phyloP scores from a whole-genome alignment of 2,888 invertebrate species.

The Lasioglossum calceatum region DNA sequence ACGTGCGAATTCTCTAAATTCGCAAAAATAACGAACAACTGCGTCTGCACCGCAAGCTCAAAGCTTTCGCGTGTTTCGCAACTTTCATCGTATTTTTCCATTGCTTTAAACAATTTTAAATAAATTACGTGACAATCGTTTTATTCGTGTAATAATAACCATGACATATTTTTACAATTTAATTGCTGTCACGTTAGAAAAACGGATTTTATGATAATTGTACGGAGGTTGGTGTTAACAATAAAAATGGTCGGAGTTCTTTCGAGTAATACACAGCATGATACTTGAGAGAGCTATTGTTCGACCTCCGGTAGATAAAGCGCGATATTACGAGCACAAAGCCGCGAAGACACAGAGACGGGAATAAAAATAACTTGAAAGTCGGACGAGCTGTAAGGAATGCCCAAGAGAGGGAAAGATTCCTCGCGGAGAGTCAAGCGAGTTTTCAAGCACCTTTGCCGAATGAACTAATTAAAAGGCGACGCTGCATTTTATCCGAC shows the following conservation, averaged over 20 bases:
- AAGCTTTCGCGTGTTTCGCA: not conserved
- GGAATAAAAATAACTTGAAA: slow-evolving; percentile 1
- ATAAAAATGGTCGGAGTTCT: not conserved
- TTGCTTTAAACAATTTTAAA: not conserved
- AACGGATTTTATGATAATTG: not conserved
- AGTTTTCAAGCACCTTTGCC: slow-evolving; percentile 4
- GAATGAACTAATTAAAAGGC: slow-evolving; percentile 13
- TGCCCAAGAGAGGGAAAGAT: not conserved
- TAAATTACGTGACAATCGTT: not conserved
- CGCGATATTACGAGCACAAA: not conserved
- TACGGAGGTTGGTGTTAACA: not conserved
- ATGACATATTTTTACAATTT: not conserved
- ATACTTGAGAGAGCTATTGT: not conserved
- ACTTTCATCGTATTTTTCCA: not conserved
- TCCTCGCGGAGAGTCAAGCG: not conserved
- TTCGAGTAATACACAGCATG: not conserved
- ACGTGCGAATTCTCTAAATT: not conserved
- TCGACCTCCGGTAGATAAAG: not conserved
- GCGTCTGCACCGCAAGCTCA: not conserved
- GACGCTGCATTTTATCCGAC: slow-evolving; percentile 1
- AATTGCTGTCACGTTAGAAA: not conserved
- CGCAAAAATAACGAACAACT: not conserved
- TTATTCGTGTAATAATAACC: not conserved
- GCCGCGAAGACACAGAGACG: not conserved
- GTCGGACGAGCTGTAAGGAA: slow-evolving; percentile 7